A percentile compares a stretch with the other conserved stretches of the same genome.
phyloP scores from a whole-genome alignment of 2,113 vertebrate genomes.

The Galemys pyrenaicus region DNA sequence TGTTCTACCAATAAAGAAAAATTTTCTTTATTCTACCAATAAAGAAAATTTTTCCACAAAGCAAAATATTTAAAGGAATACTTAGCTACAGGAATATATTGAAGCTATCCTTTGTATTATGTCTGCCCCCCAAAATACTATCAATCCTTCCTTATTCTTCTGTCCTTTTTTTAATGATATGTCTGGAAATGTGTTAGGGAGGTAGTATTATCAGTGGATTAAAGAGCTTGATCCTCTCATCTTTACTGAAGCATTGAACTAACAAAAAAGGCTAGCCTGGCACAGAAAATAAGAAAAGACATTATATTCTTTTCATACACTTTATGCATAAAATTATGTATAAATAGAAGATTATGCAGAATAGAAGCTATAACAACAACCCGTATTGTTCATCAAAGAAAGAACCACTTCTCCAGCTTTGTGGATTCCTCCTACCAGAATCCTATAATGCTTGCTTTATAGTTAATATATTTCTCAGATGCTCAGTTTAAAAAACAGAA shows the following conservation, averaged over 20 bases:
- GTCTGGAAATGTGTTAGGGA: background rate
- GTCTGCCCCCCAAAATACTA: constrained; percentile 7
- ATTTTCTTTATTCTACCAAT: too few relatives aligned
- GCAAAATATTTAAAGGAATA: constrained; percentile 20
- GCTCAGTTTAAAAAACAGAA: background rate
- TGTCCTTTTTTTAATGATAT: background rate
- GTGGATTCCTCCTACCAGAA: background rate
- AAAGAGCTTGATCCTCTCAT: background rate
- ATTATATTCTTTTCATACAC: background rate
- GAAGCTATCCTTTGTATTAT: background rate
- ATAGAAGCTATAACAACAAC: background rate
- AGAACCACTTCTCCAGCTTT: background rate
- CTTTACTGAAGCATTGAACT: background rate
- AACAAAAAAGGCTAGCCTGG: background rate
- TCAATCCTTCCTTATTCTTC: background rate
- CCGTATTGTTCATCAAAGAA: constrained; percentile 7
- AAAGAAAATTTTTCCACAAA: background rate
- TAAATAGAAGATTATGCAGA: constrained; percentile 33
- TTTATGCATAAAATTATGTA: constrained; percentile 1
- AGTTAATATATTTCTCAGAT: background rate
- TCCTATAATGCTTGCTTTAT: background rate
- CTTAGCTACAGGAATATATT: constrained; percentile 13
- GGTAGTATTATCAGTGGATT: background rate
- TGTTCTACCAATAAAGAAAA: background rate
- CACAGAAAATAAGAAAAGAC: background rate